Evolutionary conservation across 92 coral and sea anemone species (phyloP), one percentile per base, ranked within the genome.

Genomic region (Siderastrea siderea): DNA sequence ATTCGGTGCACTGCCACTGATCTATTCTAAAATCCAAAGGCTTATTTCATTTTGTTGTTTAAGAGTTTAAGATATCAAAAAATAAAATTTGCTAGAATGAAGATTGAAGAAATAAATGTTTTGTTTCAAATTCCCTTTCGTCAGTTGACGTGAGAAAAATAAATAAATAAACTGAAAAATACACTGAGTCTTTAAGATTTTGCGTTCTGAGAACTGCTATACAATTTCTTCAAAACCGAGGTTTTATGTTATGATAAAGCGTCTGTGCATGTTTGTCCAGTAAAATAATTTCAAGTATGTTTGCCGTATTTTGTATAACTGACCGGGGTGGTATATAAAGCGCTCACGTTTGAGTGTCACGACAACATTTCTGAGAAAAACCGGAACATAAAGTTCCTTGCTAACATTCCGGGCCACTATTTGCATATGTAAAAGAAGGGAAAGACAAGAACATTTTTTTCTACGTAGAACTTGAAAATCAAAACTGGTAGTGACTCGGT

Each of bases 301-400:
- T 16, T 53, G 10, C 57, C 5, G 6, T 53, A 9, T 53, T 5
- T 7, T 71, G 14, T 5, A 16, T 58, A 71, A 49, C 7, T 71
- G 76, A 71, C 55, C 76, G 5, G 3, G 5, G 73, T 53, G 1
- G 0, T 53, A 11, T 12, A 60, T 13, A 10, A 7, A 44, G 7
- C 5, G 46, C 74, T 61, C 66, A 13, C 13, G 16, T 4, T 61
- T 16, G 57, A 69, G 5, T 26, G 58, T n/a, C 57, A 52, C 46
- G 64, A 46, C 53, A 82, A 70, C 69, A 80, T 82, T 82, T 82
- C 86, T 54, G 68, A 59, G 86, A 82, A 82, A 70, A 57, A 58
- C 77, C 77, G 86, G 86, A 82, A 82, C 54, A 70, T 43, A 13
- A 54, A 38, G 12, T 5, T 12, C 8, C 17, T 9, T 5, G 53